Percentiles rank a stretch among this genome's conserved stretches.
These are phyloP conservation scores for Pseudoatta argentina DNA, from an alignment of 1,140 invertebrate genomes.

Conservation along the genomic window DNA sequence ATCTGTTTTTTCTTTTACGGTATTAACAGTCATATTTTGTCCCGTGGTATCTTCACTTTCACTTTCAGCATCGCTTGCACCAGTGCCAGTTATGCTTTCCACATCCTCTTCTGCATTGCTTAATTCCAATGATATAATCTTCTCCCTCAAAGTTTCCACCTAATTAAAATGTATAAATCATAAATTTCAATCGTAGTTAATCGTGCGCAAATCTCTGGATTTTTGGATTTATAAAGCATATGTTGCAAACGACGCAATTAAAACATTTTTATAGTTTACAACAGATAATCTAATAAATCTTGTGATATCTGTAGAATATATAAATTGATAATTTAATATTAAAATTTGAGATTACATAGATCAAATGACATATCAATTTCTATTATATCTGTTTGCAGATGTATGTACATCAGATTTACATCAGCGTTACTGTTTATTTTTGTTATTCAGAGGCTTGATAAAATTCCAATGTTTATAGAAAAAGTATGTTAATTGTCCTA, in stretches of 20 bases:
- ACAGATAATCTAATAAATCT: background rate
- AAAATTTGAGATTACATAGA: conserved; percentile 7
- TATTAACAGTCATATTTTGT: conserved; percentile 77
- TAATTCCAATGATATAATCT: conserved; percentile 94
- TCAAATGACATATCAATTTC: background rate
- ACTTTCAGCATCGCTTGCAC: conserved; percentile 85
- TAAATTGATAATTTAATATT: background rate
- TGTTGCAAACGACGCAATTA: background rate
- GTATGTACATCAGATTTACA: background rate
- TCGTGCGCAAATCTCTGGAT: background rate
- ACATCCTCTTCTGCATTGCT: conserved; percentile 89
- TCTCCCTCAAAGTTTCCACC: conserved; percentile 95
- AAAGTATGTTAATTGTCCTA: background rate
- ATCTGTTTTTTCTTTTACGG: conserved; percentile 77
- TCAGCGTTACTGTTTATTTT: background rate
- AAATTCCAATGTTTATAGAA: background rate
- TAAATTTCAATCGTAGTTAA: background rate
- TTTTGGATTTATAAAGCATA: background rate
- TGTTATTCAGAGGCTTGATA: background rate
- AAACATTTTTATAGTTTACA: background rate
- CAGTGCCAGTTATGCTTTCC: conserved; percentile 84
- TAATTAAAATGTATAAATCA: conserved; percentile 80
- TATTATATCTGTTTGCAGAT: background rate
- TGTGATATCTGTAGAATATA: background rate
- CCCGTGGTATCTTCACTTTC: conserved; percentile 82